These are phyloP conservation scores for Tragelaphus scriptus DNA, from an alignment of 2,113 vertebrate genomes.

Conservation along the genomic window DNA sequence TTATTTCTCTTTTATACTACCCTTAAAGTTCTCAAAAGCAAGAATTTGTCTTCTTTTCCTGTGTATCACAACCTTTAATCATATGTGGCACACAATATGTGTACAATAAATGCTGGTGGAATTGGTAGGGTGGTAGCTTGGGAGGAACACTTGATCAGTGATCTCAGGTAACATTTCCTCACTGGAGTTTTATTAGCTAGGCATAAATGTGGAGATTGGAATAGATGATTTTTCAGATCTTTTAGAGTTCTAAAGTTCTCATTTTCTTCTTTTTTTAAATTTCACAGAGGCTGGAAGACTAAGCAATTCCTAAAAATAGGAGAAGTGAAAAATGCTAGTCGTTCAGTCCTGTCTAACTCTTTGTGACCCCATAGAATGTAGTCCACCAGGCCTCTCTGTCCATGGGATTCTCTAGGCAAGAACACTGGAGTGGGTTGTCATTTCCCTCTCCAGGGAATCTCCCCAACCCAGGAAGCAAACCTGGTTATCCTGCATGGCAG, in stretches of 20 bases:
- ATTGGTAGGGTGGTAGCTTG: not conserved
- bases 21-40: not conserved
- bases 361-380: not conserved
- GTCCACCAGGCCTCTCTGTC: rapidly evolving
- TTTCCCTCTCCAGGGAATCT: not conserved
- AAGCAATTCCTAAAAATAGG: not conserved
- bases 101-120: not conserved
- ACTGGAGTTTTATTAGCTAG: not conserved
- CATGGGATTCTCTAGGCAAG: not conserved
- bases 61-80: not conserved
- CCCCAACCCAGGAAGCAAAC: not conserved
- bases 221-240: not conserved
- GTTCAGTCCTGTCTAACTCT: not conserved
- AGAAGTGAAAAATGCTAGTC: not conserved
- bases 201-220: not conserved
- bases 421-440: not conserved
- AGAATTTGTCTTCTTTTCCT: not conserved
- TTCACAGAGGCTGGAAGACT: not conserved
- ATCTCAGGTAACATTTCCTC: not conserved
- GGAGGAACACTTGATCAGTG: not conserved
- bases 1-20: not conserved
- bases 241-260: not conserved
- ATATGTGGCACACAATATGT: not conserved
- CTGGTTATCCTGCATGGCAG: not conserved
- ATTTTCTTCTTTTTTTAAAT: not conserved